phyloP scores from a whole-genome alignment of 2,113 vertebrate genomes.

The Oenanthe melanoleuca region DNA sequence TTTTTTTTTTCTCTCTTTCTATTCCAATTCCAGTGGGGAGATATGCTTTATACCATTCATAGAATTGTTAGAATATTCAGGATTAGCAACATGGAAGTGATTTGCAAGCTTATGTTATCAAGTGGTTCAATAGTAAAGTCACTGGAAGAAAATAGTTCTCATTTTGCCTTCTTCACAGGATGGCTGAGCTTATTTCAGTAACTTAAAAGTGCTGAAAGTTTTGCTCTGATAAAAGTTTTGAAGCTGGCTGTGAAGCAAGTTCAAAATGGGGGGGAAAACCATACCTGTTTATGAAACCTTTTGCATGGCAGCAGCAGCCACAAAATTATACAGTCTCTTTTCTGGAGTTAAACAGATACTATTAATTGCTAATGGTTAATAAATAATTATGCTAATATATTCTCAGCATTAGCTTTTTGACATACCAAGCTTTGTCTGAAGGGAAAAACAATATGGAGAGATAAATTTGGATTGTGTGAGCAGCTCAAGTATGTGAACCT shows the following conservation, averaged over 20 bases:
- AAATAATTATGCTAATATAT: neutral
- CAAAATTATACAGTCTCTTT: neutral
- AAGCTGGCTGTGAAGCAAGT: neutral
- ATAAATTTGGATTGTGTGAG: neutral
- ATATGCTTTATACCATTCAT: neutral
- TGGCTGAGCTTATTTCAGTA: neutral
- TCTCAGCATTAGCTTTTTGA: neutral
- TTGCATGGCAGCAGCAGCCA: neutral
- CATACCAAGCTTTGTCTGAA: neutral
- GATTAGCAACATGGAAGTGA: conserved; percentile 14
- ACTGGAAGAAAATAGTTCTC: neutral
- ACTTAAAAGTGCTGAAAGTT: neutral
- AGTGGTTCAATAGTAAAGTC: neutral
- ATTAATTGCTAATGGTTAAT: neutral
- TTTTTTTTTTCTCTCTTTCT: neutral
- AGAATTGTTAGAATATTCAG: neutral
- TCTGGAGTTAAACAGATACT: neutral
- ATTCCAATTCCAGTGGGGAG: neutral
- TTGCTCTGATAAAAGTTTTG: neutral
- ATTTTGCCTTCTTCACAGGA: neutral
- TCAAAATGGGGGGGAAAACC: neutral
- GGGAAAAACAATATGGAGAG: neutral
- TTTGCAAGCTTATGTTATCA: neutral
- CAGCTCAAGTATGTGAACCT: neutral
- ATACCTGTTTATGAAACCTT: neutral